phyloP scores from a whole-genome alignment of 92 coral and sea anemone species.

The Parazoanthus darwini region DNA sequence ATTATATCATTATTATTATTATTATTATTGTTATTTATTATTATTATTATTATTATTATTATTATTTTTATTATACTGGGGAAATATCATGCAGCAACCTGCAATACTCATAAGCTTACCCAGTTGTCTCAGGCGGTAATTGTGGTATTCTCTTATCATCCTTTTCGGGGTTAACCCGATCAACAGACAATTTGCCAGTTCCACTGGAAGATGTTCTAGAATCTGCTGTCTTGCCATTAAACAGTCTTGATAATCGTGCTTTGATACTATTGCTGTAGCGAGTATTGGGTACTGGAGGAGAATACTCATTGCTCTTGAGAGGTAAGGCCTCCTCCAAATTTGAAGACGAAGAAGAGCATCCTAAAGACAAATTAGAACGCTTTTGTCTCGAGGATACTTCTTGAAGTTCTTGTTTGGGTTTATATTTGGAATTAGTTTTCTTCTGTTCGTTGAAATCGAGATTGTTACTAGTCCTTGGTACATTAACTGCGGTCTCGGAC shows the following conservation, averaged over 20 bases:
- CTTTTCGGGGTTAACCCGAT: neutral
- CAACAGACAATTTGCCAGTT: neutral
- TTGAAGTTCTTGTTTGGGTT: neutral
- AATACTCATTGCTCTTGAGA: constrained; percentile 3
- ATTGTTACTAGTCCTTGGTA: constrained; percentile 17
- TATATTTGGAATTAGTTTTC: neutral
- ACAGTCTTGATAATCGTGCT: constrained; percentile 76
- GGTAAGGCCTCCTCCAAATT: neutral
- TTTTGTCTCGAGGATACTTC: neutral
- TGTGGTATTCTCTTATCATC: neutral
- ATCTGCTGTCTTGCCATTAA: constrained; percentile 58
- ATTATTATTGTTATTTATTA: too few species aligned
- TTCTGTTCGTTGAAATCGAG: neutral
- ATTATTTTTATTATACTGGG: too few species aligned
- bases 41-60: too few species aligned
- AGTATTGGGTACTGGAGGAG: constrained; percentile 60
- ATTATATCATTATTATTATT: too few species aligned
- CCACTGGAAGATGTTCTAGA: neutral
- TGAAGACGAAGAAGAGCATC: neutral
- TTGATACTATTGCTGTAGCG: constrained; percentile 76
- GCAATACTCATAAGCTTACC: constrained; percentile 10
- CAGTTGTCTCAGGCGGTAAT: neutral
- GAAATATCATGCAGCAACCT: neutral
- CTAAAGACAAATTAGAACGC: neutral
- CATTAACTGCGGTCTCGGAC: constrained; percentile 38